Conservation (phyloP, 2,113 vertebrate genomes). For the Saguinus imperator region DNA sequence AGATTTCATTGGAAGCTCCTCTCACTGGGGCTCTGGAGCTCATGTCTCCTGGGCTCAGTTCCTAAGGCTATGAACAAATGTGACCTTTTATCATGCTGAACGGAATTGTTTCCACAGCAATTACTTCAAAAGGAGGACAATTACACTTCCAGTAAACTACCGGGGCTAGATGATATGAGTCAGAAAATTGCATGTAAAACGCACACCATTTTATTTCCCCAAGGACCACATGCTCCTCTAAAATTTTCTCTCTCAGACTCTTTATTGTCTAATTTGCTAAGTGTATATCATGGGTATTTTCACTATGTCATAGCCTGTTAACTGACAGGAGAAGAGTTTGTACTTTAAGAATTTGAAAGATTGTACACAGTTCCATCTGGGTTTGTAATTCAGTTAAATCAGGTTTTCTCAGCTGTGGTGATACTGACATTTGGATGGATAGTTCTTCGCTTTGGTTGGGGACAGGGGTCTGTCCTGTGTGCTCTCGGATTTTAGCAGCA, state of each 20-base stretch:
- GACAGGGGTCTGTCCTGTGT: neutral
- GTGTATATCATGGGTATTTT: neutral
- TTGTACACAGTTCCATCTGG: neutral
- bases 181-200: neutral
- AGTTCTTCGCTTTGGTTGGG: neutral
- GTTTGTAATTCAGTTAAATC: neutral
- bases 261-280: neutral
- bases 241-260: neutral
- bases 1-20: neutral
- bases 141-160: neutral
- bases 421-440: neutral
- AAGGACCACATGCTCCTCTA: neutral
- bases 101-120: neutral
- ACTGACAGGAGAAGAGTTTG: neutral
- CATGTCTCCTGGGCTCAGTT: too few species aligned
- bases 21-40: neutral
- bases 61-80: neutral
- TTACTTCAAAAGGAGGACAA: neutral
- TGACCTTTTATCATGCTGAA: neutral
- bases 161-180: neutral
- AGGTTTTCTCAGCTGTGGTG: neutral
- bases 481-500: too few species aligned
- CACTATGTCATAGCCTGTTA: neutral
- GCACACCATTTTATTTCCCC: neutral
- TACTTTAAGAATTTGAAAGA: neutral